Evolutionary conservation across 2,888 invertebrate species (phyloP).

Genomic region (Nomada lathburiana): DNA sequence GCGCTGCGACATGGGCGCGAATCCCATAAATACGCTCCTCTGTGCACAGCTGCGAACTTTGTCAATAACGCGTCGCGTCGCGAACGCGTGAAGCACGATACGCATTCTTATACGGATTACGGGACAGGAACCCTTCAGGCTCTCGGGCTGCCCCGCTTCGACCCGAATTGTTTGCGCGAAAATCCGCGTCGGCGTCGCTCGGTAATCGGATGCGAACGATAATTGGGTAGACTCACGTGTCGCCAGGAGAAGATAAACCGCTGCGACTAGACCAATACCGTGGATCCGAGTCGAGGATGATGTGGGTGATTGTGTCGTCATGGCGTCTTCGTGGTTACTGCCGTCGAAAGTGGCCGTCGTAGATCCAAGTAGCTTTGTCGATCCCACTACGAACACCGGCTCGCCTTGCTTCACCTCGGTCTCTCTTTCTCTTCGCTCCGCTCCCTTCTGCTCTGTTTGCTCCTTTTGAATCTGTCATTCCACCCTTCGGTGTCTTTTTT

Average conservation of each 20-base stretch:
- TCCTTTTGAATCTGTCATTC: slow-evolving; percentile 33
- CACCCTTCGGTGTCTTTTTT: slow-evolving; percentile 16
- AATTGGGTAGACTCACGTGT: slow-evolving; percentile 77
- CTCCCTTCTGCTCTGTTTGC: slow-evolving; percentile 40
- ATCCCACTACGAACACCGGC: slow-evolving; percentile 76
- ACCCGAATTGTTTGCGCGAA: no score
- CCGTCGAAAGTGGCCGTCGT: slow-evolving; percentile 79
- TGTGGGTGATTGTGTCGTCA: slow-evolving; percentile 82
- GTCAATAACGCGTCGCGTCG: slow-evolving; percentile 21
- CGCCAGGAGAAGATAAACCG: slow-evolving; percentile 74
- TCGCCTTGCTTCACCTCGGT: slow-evolving; percentile 75
- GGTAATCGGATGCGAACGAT: neutral
- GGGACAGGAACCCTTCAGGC: no score
- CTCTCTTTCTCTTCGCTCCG: slow-evolving; percentile 67
- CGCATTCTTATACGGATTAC: no score
- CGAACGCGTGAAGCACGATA: neutral
- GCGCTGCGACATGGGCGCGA: neutral
- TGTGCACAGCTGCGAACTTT: slow-evolving; percentile 26
- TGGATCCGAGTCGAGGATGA: slow-evolving; percentile 74
- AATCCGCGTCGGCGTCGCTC: neutral
- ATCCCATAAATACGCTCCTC: neutral
- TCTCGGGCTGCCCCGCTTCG: no score
- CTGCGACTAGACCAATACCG: slow-evolving; percentile 74
- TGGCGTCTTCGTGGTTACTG: slow-evolving; percentile 83
- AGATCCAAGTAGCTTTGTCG: slow-evolving; percentile 79